Percentiles rank a stretch among this genome's conserved stretches.
phyloP scores from a whole-genome alignment of 2,113 vertebrate genomes.

The Clinocottus analis region DNA sequence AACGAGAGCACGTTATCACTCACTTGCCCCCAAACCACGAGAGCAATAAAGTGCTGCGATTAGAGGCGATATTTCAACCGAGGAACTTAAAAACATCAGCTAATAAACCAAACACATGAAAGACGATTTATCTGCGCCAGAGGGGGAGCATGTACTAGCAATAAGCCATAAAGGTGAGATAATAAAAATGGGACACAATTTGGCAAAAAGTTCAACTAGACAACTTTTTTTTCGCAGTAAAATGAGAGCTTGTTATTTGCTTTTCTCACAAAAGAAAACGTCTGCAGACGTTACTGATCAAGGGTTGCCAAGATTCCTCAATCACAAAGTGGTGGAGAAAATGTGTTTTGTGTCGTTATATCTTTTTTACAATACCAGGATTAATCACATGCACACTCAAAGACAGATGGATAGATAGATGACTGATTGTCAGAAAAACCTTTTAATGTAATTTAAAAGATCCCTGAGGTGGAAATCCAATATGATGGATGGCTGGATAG shows the following conservation, averaged over 20 bases:
- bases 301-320: conserved; percentile 4
- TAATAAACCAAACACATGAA: conserved; percentile 25
- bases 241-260: background rate
- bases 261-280: background rate
- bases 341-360: background rate
- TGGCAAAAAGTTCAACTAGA: background rate
- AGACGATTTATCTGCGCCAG: conserved; percentile 11
- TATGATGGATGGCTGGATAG: background rate
- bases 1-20: conserved; percentile 47
- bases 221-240: background rate
- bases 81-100: background rate
- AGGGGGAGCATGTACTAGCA: background rate
- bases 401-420: no score
- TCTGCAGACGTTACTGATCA: background rate
- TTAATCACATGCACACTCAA: background rate
- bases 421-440: no score
- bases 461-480: no score
- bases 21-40: conserved; percentile 7
- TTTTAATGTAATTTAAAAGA: no score
- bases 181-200: background rate
- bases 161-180: conserved; percentile 3
- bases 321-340: background rate
- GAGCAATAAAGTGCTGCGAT: conserved; percentile 37
- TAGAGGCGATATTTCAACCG: conserved; percentile 8
- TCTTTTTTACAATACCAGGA: background rate